These are phyloP conservation scores for Musca domestica DNA, from an alignment of 1,140 invertebrate species.

Conservation along the genomic window DNA sequence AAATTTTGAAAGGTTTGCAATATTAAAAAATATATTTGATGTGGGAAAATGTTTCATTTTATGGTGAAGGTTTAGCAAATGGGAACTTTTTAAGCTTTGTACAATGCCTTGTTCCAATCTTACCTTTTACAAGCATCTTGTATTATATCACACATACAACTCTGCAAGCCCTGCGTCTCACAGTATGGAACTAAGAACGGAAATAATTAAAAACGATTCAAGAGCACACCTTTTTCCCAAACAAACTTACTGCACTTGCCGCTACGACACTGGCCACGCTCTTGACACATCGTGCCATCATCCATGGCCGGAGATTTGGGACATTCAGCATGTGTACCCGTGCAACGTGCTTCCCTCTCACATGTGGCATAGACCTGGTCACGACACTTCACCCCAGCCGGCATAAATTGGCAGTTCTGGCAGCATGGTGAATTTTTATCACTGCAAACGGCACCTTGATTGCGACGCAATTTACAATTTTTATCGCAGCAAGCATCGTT, in stretches of 20 bases:
- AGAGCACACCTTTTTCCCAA: not conserved
- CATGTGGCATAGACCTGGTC: constrained; percentile 86
- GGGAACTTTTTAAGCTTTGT: too few species aligned
- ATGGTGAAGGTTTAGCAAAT: too few species aligned
- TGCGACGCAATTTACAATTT: constrained; percentile 81
- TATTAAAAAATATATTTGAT: not conserved
- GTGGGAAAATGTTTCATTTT: too few species aligned
- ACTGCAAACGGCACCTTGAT: constrained; percentile 80
- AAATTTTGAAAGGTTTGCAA: too few species aligned
- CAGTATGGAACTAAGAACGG: constrained; percentile 62
- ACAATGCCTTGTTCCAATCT: not conserved
- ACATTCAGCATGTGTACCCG: constrained; percentile 62
- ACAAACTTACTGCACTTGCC: constrained; percentile 77
- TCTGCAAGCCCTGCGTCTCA: constrained; percentile 86
- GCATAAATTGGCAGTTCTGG: constrained; percentile 82
- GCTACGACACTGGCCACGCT: constrained; percentile 79
- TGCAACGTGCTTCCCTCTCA: constrained; percentile 81
- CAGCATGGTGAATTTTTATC: constrained; percentile 96
- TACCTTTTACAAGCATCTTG: constrained; percentile 55
- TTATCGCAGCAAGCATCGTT: constrained; percentile 90
- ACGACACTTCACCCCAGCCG: constrained; percentile 75
- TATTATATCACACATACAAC: constrained; percentile 94
- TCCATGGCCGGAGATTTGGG: constrained; percentile 77
- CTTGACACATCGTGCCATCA: constrained; percentile 82
- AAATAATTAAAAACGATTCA: not conserved